These are phyloP conservation scores for Coronaproctus castanopsis DNA, from an alignment of 2,888 invertebrate species.

Conservation along the genomic window DNA sequence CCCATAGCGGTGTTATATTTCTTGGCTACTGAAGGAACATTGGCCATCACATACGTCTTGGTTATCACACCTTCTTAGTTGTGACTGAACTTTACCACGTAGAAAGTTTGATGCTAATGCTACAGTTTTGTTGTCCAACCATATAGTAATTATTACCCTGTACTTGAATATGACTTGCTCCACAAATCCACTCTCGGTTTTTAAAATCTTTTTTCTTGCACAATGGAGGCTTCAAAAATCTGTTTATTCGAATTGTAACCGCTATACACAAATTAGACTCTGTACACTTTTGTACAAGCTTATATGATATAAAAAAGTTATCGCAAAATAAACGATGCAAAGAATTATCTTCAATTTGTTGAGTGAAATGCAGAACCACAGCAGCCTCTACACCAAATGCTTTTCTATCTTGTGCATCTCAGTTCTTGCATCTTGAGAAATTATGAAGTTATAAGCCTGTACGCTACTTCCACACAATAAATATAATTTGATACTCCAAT, in stretches of 20 bases:
- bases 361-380: no score
- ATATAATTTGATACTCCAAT: conserved; percentile 23
- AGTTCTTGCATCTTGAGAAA: conserved; percentile 20
- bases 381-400: neutral
- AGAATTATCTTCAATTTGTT: no score
- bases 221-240: conserved; percentile 1
- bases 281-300: neutral
- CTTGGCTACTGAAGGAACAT: conserved; percentile 9
- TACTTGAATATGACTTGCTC: neutral
- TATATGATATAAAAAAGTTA: conserved; percentile 2
- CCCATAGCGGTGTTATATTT: conserved; percentile 15
- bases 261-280: neutral
- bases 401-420: neutral
- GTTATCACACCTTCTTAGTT: neutral
- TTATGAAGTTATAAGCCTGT: conserved; percentile 20
- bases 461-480: conserved; percentile 21
- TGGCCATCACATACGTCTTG: conserved; percentile 2
- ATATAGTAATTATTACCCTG: neutral
- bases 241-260: neutral
- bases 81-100: neutral
- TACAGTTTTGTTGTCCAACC: neutral
- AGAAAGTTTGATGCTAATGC: neutral
- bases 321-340: no score
- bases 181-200: conserved; percentile 4
- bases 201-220: neutral